Conservation (phyloP, 2,888 invertebrate genomes). For the Seira ritae region DNA sequence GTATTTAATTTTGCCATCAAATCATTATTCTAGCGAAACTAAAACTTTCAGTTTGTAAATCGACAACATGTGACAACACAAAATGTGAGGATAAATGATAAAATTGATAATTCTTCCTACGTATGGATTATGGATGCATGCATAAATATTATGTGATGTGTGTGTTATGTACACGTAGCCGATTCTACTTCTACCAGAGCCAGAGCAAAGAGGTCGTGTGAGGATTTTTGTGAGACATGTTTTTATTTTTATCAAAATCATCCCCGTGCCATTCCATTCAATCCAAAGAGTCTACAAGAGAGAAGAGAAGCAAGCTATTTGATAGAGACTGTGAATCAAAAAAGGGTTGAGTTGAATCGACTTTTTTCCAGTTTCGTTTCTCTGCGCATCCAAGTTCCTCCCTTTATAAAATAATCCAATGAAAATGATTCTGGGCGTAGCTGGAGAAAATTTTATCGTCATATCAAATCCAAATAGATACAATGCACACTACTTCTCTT, state of each 20-base stretch:
- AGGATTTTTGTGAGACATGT: not conserved
- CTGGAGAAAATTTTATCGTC: conserved; percentile 63
- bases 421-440: conserved; percentile 56
- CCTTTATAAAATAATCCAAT: conserved; percentile 52
- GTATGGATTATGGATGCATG: too few relatives aligned
- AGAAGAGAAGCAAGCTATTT: not conserved
- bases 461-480: conserved; percentile 58
- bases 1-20: too few relatives aligned
- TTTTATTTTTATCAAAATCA: conserved; percentile 5
- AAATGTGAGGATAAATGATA: too few relatives aligned
- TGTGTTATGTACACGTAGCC: too few relatives aligned
- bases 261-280: not conserved
- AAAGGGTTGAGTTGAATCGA: conserved; percentile 27
- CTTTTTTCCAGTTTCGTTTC: conserved; percentile 18
- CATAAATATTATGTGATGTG: too few relatives aligned
- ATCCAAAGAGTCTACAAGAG: too few relatives aligned
- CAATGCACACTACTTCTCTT: conserved; percentile 17
- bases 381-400: conserved; percentile 53
- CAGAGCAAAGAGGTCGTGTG: too few relatives aligned
- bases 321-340: conserved; percentile 8
- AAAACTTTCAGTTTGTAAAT: too few relatives aligned
- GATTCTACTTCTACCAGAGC: too few relatives aligned
- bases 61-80: too few relatives aligned
- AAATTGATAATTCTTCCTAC: too few relatives aligned
- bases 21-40: too few relatives aligned